phyloP scores from a whole-genome alignment of 1,140 invertebrate genomes.

The Platyscapa corneri region DNA sequence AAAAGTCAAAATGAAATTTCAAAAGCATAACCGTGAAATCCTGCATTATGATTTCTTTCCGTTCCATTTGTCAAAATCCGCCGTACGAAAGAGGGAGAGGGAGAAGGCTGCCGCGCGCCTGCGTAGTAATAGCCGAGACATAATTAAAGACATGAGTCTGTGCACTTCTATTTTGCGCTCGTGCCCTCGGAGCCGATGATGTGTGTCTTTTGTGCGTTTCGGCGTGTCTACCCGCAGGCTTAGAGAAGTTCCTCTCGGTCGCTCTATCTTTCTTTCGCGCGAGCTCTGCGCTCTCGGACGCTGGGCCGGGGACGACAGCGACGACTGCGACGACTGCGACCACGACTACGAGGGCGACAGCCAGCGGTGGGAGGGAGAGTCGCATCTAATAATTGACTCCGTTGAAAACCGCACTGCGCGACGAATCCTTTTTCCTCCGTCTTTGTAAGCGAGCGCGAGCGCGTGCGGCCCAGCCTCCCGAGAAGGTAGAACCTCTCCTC shows the following conservation, averaged over 20 bases:
- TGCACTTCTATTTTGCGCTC: slow-evolving; percentile 35
- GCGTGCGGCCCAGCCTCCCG: slow-evolving; percentile 59
- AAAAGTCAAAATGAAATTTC: slow-evolving; percentile 48
- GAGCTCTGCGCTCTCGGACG: background rate
- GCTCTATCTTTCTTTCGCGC: background rate
- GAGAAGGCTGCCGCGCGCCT: background rate
- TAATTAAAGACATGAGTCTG: slow-evolving; percentile 35
- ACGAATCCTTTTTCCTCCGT: slow-evolving; percentile 66
- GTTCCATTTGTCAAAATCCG: slow-evolving; percentile 49
- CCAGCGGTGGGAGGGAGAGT: slow-evolving; percentile 34
- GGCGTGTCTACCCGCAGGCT: slow-evolving; percentile 5
- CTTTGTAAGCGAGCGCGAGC: slow-evolving; percentile 58
- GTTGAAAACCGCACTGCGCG: slow-evolving; percentile 74
- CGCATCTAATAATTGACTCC: slow-evolving; percentile 74
- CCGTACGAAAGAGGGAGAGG: background rate
- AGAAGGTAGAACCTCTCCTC: slow-evolving; percentile 10
- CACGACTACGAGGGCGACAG: background rate
- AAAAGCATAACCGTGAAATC: slow-evolving; percentile 34
- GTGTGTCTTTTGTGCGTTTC: slow-evolving; percentile 34
- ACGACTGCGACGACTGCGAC: background rate
- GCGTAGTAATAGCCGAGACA: slow-evolving; percentile 31
- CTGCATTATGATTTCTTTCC: slow-evolving; percentile 36
- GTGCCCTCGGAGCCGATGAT: background rate
- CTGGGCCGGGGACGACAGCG: background rate
- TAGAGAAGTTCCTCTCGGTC: background rate